Percentiles rank a stretch among this genome's conserved stretches.
These are phyloP conservation scores for Coleophora deauratella DNA, from an alignment of 2,888 invertebrate genomes.

Conservation along the genomic window DNA sequence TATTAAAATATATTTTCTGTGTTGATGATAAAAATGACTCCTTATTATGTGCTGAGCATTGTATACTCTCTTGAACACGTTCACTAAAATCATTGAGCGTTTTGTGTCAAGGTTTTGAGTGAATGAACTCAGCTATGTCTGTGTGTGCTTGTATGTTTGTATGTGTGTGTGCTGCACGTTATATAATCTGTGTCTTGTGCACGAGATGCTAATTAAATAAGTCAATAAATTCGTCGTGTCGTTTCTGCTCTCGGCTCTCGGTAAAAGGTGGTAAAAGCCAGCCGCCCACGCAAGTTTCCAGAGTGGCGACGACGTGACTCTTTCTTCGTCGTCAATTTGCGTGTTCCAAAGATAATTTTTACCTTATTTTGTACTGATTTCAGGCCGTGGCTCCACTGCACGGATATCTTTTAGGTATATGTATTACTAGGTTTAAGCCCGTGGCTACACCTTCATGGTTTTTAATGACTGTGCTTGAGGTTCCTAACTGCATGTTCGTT, in stretches of 20 bases:
- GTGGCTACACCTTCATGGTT: no score
- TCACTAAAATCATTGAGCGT: constrained; percentile 36
- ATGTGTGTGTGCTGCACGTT: neutral
- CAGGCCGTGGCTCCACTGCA: no score
- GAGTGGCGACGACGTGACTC: neutral
- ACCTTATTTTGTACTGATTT: no score
- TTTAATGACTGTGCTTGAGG: no score
- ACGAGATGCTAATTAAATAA: neutral
- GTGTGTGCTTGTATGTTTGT: no score
- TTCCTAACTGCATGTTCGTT: no score
- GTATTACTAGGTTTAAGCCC: no score
- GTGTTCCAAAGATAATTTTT: no score
- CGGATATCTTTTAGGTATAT: no score
- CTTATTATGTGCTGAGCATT: neutral
- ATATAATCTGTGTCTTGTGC: constrained; percentile 13
- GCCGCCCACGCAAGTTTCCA: no score
- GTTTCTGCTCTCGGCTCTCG: neutral
- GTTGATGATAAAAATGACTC: neutral
- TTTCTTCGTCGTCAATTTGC: no score
- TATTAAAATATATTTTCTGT: neutral
- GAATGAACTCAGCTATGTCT: constrained; percentile 39
- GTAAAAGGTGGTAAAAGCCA: neutral
- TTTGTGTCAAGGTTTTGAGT: constrained; percentile 51
- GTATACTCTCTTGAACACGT: constrained; percentile 8
- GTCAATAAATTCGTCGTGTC: neutral